These are phyloP conservation scores for Harlomillsia oculata DNA, from an alignment of 1,140 invertebrate species.

Conservation along the genomic window DNA sequence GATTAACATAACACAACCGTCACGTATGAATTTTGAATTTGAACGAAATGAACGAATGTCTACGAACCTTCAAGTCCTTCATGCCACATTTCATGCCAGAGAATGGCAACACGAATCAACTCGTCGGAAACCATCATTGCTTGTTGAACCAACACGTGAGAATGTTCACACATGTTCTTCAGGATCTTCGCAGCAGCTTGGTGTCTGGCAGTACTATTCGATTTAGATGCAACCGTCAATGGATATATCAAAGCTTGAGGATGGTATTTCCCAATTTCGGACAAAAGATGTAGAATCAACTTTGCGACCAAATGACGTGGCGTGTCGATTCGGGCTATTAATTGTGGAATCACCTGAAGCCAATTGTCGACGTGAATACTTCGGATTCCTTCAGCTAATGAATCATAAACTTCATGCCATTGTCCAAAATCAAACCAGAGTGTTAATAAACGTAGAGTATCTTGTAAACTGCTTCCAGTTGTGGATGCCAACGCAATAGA, in stretches of 20 bases:
- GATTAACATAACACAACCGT: too few species aligned
- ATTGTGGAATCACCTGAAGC: constrained; percentile 92
- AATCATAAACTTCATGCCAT: constrained; percentile 83
- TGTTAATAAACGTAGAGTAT: constrained; percentile 84
- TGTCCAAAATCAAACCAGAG: constrained; percentile 95
- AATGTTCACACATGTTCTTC: constrained; percentile 91
- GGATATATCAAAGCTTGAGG: constrained; percentile 93
- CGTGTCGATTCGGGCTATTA: constrained; percentile 96
- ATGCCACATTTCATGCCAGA: constrained; percentile 99
- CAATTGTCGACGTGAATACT: constrained; percentile 95
- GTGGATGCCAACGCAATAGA: constrained; percentile 76
- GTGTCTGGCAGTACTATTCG: constrained; percentile 67
- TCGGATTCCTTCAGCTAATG: constrained; percentile 80
- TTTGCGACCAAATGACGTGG: constrained; percentile 73
- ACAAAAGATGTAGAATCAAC: constrained; percentile 79
- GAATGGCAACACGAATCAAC: constrained; percentile 91
- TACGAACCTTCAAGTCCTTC: constrained; percentile 92
- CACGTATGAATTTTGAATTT: not conserved
- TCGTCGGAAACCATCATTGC: constrained; percentile 84
- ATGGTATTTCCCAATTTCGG: constrained; percentile 53
- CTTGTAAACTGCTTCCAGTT: constrained; percentile 90
- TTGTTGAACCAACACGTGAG: constrained; percentile 80
- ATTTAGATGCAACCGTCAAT: constrained; percentile 93
- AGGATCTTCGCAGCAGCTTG: constrained; percentile 91
- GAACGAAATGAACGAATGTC: not conserved